Evolutionary conservation across 2,113 vertebrate species (phyloP).

Genomic region (Varanus komodoensis): DNA sequence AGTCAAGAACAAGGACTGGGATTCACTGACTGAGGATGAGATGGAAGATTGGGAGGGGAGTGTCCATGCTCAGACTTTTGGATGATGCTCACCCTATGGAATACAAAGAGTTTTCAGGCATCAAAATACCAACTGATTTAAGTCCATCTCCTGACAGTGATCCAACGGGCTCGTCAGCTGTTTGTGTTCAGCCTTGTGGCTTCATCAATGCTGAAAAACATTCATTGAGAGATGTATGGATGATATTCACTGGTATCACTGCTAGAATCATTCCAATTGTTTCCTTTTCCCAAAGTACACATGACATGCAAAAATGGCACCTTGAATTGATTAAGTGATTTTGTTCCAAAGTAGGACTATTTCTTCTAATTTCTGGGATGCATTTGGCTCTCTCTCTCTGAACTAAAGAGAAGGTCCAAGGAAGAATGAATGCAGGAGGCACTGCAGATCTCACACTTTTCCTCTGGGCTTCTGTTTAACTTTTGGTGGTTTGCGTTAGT

Average conservation of each 20-base stretch:
- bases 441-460: too few species aligned
- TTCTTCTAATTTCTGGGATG: neutral
- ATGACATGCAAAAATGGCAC: neutral
- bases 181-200: neutral
- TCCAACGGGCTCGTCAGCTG: neutral
- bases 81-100: neutral
- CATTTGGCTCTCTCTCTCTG: neutral
- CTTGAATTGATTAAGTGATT: neutral
- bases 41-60: neutral
- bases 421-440: neutral
- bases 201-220: neutral
- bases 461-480: too few species aligned
- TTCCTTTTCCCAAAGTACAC: neutral
- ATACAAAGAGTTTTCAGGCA: neutral
- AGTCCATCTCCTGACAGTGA: neutral
- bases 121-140: neutral
- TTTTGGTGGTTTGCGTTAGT: too few species aligned
- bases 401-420: neutral
- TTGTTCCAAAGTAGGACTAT: neutral
- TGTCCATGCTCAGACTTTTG: neutral
- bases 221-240: neutral
- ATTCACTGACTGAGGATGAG: neutral
- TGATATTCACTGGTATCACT: neutral
- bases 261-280: neutral
- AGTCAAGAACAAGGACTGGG: neutral